Evolutionary conservation across 2,113 vertebrate species (phyloP), one percentile per base, ranked within the genome.

Genomic region (Grammomys dolichurus): DNA sequence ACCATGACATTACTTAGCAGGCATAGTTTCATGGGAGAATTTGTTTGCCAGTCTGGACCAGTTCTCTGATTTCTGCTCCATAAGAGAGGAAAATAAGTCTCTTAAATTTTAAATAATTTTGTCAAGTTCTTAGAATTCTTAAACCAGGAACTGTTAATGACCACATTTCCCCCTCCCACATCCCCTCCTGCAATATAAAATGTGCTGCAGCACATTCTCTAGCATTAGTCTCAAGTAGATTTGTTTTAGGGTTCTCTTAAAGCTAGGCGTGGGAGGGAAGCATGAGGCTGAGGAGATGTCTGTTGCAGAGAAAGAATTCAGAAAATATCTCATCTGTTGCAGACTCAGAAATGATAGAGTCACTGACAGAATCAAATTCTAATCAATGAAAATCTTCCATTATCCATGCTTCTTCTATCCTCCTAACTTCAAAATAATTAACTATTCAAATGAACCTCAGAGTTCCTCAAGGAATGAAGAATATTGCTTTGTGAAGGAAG

Each of bases 271-370:
- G 22, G 43, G 70, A 76, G 58, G 46, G 24, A n/a, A 36, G 10
- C n/a, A 10, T 73, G n/a, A 85, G 26, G 43, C 72, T 75, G 88
- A 90, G 0, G 7, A 95, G 78, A 36, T 94, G 88, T 60, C 19
- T 26, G 81, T 72, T 93, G 46, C 65, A 14, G 65, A 96, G 67
- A 92, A 95, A 97, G 95, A 93, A 89, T 63, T 85, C 76, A 94
- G 97, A 97, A 98, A 95, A 91, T 90, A 81, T 97, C 90, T 97
- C 95, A 88, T 92, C 96, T 69, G 33, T 78, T 94, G 60, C 87
- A 82, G 82, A 87, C 95, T 78, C 90, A 97, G 88, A 82, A 72
- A 97, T 94, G n/a, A 65, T 90, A 80, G 93, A 95, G 58, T 93
- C 80, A 24, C 65, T 92, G 95, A 95, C 90, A 96, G 97, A 98